phyloP scores from a whole-genome alignment of 2,888 invertebrate genomes.

The Drosophila birchii region DNA sequence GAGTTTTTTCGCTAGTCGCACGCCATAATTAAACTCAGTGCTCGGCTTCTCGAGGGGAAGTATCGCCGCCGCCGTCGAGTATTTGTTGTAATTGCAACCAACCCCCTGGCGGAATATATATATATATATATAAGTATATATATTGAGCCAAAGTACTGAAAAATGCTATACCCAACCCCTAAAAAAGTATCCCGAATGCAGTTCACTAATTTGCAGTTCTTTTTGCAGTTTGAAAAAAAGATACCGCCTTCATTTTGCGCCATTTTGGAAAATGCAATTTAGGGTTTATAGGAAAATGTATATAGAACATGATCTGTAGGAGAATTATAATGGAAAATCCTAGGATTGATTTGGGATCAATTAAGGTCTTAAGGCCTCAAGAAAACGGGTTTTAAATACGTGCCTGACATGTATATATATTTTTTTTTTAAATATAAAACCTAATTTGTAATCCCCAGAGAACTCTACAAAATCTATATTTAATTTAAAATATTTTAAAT shows the following conservation, averaged over 20 bases:
- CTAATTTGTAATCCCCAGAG: background rate
- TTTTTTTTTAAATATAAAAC: background rate
- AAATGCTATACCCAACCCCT: conserved; percentile 21
- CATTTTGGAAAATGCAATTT: conserved; percentile 82
- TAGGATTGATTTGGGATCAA: background rate
- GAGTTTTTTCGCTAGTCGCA: conserved; percentile 79
- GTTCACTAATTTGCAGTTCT: conserved; percentile 41
- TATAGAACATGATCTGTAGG: no score
- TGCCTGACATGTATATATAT: background rate
- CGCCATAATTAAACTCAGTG: conserved; percentile 75
- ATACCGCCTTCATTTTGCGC: conserved; percentile 60
- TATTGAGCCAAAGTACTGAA: conserved; percentile 23
- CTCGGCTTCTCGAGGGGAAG: conserved; percentile 37
- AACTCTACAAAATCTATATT: background rate
- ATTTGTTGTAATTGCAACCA: conserved; percentile 39
- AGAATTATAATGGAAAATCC: rapidly evolving
- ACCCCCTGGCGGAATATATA: conserved; percentile 7
- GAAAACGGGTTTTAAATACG: background rate
- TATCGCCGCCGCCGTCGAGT: conserved; percentile 5
- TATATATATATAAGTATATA: background rate
- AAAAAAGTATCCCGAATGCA: conserved; percentile 30
- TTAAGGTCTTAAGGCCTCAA: background rate
- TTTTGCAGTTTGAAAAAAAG: conserved; percentile 42
- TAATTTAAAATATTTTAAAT: background rate
- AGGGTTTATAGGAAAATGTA: conserved; percentile 16